Percentiles rank a stretch among this genome's conserved stretches.
These are phyloP conservation scores for Agrochola macilenta DNA, from an alignment of 2,888 invertebrate species.

Conservation along the genomic window DNA sequence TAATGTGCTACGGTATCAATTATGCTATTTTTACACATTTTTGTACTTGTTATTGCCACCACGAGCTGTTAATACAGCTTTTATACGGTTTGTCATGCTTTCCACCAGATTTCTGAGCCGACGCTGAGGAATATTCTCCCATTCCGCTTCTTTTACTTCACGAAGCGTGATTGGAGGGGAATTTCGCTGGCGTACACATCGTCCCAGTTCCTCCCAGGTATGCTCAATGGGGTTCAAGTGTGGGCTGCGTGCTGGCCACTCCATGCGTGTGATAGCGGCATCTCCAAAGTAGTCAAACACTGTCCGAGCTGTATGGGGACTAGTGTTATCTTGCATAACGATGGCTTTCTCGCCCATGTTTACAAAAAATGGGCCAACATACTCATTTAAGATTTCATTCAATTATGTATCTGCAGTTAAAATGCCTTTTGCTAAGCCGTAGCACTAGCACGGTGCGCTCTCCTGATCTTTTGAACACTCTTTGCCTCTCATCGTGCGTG, in stretches of 20 bases:
- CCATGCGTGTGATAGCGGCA: neutral
- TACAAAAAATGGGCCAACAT: neutral
- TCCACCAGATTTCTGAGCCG: no score
- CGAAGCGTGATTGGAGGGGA: no score
- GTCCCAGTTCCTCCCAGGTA: no score
- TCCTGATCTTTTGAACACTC: neutral
- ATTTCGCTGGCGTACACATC: no score
- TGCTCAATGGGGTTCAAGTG: no score
- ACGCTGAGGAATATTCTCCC: no score
- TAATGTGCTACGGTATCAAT: no score
- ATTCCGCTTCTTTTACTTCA: no score
- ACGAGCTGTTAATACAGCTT: no score
- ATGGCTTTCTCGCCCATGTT: neutral
- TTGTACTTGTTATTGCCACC: no score
- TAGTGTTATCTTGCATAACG: neutral
- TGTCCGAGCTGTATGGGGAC: neutral
- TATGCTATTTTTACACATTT: no score
- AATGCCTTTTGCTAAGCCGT: neutral
- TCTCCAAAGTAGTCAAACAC: neutral
- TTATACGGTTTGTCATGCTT: no score
- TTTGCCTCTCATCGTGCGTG: neutral
- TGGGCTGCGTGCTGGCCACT: neutral
- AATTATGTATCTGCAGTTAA: neutral
- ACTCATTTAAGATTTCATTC: neutral
- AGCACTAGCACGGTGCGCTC: neutral